Evolutionary conservation across 2,888 invertebrate species (phyloP).

Genomic region (Elaeidobius kamerunicus): DNA sequence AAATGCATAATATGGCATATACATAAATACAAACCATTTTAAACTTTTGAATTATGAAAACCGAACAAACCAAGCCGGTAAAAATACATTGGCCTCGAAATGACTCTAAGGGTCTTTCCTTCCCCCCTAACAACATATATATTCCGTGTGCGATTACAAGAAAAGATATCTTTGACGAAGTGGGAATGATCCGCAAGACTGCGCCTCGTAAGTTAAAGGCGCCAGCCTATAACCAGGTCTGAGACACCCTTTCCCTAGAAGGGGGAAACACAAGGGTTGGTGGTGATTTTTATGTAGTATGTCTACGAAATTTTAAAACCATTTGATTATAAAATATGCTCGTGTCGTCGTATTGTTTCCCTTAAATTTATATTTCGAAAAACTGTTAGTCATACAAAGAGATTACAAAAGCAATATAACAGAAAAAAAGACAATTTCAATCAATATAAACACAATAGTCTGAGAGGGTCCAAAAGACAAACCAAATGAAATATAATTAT

Average conservation of each 20-base stretch:
- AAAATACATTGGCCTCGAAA: slow-evolving; percentile 1
- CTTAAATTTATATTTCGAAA: too few relatives aligned
- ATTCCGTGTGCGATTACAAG: slow-evolving; percentile 23
- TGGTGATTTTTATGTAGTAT: too few relatives aligned
- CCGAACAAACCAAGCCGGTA: not conserved
- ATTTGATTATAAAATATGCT: too few relatives aligned
- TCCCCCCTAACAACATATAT: slow-evolving; percentile 15
- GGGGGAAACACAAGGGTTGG: slow-evolving; percentile 1
- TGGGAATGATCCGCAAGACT: slow-evolving; percentile 43
- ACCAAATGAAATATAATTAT: slow-evolving; percentile 10
- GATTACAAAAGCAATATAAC: too few relatives aligned
- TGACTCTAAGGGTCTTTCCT: not conserved
- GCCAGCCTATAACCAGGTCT: slow-evolving; percentile 44
- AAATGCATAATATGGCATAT: too few relatives aligned
- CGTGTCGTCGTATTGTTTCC: too few relatives aligned
- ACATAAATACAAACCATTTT: too few relatives aligned
- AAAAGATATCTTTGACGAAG: slow-evolving; percentile 27
- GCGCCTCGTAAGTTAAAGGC: slow-evolving; percentile 38
- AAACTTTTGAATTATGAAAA: too few relatives aligned
- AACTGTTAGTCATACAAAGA: too few relatives aligned
- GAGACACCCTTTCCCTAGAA: slow-evolving; percentile 6
- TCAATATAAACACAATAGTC: slow-evolving; percentile 5
- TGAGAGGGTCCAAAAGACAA: slow-evolving; percentile 5
- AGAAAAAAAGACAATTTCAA: slow-evolving; percentile 9
- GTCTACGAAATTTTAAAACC: too few relatives aligned